Evolutionary conservation across 2,888 invertebrate genomes (phyloP).

Genomic region (Nomada fucata): DNA sequence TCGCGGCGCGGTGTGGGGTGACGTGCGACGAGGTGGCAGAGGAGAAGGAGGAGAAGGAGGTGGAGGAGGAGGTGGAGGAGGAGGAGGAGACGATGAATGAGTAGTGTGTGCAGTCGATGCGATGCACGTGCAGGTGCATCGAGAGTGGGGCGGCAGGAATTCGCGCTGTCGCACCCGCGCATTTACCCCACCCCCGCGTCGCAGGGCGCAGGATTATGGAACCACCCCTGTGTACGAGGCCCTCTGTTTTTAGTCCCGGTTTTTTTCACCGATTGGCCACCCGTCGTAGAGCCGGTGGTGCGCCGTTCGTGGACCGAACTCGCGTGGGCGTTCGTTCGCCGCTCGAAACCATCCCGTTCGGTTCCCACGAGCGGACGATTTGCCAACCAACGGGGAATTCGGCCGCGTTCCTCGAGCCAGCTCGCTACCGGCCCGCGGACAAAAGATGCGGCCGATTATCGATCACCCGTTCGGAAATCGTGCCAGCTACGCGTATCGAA

Average conservation of each 20-base stretch:
- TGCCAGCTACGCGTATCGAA: slow-evolving; percentile 45
- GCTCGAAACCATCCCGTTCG: slow-evolving; percentile 57
- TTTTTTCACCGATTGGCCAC: slow-evolving; percentile 80
- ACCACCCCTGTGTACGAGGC: slow-evolving; percentile 79
- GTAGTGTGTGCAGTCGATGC: slow-evolving; percentile 70
- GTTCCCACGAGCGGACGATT: slow-evolving; percentile 52
- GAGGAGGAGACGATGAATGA: slow-evolving; percentile 58
- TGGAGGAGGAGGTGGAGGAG: slow-evolving; percentile 33
- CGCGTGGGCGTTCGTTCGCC: slow-evolving; percentile 71
- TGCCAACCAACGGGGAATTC: slow-evolving; percentile 48
- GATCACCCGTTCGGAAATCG: slow-evolving; percentile 48
- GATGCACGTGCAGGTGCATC: slow-evolving; percentile 77
- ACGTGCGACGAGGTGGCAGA: background rate
- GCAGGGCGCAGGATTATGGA: slow-evolving; percentile 80
- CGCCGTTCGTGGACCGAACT: slow-evolving; percentile 73
- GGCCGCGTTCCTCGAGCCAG: slow-evolving; percentile 24
- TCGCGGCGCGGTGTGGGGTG: background rate
- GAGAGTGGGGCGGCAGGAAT: slow-evolving; percentile 72
- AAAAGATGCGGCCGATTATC: slow-evolving; percentile 54
- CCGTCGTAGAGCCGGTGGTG: slow-evolving; percentile 62
- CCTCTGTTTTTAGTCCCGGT: slow-evolving; percentile 78
- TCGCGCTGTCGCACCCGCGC: slow-evolving; percentile 80
- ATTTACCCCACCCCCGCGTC: slow-evolving; percentile 78
- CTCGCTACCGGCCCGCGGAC: slow-evolving; percentile 26
- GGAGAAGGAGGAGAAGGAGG: slow-evolving; percentile 38